Conservation (phyloP, 2,113 vertebrate species). For the Microtus oregoni region DNA sequence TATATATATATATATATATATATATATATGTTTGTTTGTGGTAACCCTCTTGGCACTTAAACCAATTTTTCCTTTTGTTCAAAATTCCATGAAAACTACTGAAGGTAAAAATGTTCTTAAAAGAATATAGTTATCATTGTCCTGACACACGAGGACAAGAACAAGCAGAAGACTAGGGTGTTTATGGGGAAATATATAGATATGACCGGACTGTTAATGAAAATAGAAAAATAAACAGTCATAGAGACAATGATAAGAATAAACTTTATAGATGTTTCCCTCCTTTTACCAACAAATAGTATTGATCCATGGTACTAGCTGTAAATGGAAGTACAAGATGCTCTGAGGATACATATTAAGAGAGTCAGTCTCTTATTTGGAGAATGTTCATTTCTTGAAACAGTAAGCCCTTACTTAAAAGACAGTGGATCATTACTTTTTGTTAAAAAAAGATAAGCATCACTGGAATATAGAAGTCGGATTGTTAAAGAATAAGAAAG, state of each 20-base stretch:
- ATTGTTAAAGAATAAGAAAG: not conserved
- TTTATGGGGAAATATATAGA: not conserved
- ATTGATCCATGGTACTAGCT: not conserved
- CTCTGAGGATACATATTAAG: not conserved
- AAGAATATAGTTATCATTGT: slow-evolving; percentile 32
- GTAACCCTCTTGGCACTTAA: not conserved
- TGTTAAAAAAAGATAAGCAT: not conserved
- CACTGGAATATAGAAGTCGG: not conserved
- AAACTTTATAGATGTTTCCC: not conserved
- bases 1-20: too few species aligned
- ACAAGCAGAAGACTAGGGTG: not conserved
- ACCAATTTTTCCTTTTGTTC: not conserved
- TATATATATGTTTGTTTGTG: not conserved
- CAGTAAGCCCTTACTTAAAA: not conserved
- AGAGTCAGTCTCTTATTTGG: not conserved
- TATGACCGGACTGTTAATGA: not conserved
- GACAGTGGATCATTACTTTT: not conserved
- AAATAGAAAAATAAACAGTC: not conserved
- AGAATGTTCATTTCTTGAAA: not conserved
- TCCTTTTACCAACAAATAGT: not conserved
- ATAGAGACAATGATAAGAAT: not conserved
- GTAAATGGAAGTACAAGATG: not conserved
- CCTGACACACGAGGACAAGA: slow-evolving; percentile 28
- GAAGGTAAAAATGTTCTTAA: not conserved
- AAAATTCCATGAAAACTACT: slow-evolving; percentile 34